phyloP scores from a whole-genome alignment of 2,113 vertebrate species.

The Muscicapa adusta region DNA sequence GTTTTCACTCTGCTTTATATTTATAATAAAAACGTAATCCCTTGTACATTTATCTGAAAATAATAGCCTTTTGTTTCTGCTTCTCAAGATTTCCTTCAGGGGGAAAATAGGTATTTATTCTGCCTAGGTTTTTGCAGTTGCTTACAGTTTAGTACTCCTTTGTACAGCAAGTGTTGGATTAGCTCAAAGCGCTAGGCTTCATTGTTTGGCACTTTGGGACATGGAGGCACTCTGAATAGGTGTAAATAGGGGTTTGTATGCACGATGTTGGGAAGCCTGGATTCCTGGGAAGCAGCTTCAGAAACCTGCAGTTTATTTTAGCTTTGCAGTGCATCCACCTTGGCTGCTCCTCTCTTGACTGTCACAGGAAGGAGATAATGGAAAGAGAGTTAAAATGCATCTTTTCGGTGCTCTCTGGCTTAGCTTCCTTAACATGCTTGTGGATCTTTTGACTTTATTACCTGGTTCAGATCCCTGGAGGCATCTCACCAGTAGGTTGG shows the following conservation, averaged over 20 bases:
- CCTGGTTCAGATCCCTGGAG: not conserved
- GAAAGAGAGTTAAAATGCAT: not conserved
- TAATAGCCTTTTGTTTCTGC: not conserved
- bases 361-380: not conserved
- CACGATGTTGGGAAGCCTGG: not conserved
- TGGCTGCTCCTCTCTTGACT: not conserved
- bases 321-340: accelerated
- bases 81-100: not conserved
- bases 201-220: not conserved
- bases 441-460: not conserved
- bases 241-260: not conserved
- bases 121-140: not conserved
- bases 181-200: not conserved
- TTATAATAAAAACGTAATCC: not conserved
- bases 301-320: not conserved
- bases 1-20: not conserved
- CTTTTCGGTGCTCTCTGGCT: not conserved
- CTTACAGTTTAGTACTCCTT: not conserved
- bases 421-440: not conserved
- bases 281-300: not conserved
- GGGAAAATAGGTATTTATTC: not conserved
- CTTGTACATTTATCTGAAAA: not conserved
- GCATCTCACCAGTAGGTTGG: not conserved
- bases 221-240: not conserved
- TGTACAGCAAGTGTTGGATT: not conserved